phyloP scores from a whole-genome alignment of 2,797 vertebrate genomes.

The Neostethus bicornis region DNA sequence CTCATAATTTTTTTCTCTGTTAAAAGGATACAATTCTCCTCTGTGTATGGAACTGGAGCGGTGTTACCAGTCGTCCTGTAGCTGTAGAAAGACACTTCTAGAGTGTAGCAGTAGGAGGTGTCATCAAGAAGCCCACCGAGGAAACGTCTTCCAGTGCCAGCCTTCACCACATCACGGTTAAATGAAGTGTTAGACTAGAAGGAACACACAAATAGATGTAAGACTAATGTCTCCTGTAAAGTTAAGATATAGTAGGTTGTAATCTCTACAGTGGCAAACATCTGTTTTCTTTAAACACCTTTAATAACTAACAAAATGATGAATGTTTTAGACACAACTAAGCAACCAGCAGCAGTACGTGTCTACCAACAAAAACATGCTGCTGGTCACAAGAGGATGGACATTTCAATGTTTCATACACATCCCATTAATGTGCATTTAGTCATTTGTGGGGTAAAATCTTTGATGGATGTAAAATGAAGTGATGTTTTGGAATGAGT shows the following conservation, averaged over 20 bases:
- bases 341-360: not conserved
- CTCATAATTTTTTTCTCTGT: not conserved
- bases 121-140: slow-evolving; percentile 93
- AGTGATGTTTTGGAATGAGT: too few species aligned
- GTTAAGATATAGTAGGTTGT: not conserved
- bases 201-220: not conserved
- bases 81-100: slow-evolving; percentile 98
- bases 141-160: slow-evolving; percentile 93
- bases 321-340: not conserved
- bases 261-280: not conserved
- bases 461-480: too few species aligned
- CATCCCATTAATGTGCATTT: too few species aligned
- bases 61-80: slow-evolving; percentile 85
- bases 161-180: slow-evolving; percentile 94
- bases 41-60: slow-evolving; percentile 89
- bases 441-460: too few species aligned
- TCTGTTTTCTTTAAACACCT: not conserved
- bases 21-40: slow-evolving; percentile 96
- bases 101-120: slow-evolving; percentile 95
- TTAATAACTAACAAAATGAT: not conserved
- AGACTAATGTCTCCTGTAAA: not conserved
- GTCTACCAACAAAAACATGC: too few species aligned
- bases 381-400: too few species aligned
- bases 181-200: slow-evolving; percentile 93
- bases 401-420: too few species aligned